Evolutionary conservation across 2,113 vertebrate species (phyloP), one percentile per base, ranked within the genome.

Genomic region (Rhodinocichla rosea): DNA sequence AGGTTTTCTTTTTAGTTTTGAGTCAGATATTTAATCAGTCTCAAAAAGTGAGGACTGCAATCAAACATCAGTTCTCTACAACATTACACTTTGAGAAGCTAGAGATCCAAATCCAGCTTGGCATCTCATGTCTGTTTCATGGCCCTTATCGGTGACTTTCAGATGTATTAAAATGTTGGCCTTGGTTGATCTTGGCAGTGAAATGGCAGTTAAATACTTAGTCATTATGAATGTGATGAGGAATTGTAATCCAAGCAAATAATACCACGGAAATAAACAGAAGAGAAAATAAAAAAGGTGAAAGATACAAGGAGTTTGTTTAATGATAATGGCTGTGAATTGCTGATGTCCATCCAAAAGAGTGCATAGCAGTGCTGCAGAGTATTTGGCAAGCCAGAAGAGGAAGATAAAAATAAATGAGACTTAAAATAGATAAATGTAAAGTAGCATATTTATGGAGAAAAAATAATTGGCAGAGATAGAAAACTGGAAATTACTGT

Each of bases 331-430:
- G 39, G n/a, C 27, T 74, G 56, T 93, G 52, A 75, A 70, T 80
- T 92, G 69, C 35, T 89, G 69, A 70, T 75, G 69, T 64, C 21
- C 24, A 57, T 78, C 65, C 81, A 78, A 80, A 92, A 33, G 42
- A 89, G 21, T 4, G 2, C 39, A 50, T 4, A 77, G 37, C 26
- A 59, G 24, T 55, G 14, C 69, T 83, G 20, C 88, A 74, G 44
- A 90, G 32, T 50, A 13, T 4, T 32, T 90, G 75, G 42, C 79
- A 92, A 94, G 52, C 24, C 27, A 83, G 42, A 27, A 81, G 71
- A 92, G 39, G 8, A 75, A 83, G 83, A 90, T 77, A 87, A 92
- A 96, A 94, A 88, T 86, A 96, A 93, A 89, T 89, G 59, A 93
- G 35, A 93, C 60, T 89, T 90, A 78, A 92, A 94, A 92, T 47